A percentile compares a stretch with the other conserved stretches of the same genome.
phyloP scores from a whole-genome alignment of 2,888 invertebrate genomes.

The Nephrotoma flavescens region DNA sequence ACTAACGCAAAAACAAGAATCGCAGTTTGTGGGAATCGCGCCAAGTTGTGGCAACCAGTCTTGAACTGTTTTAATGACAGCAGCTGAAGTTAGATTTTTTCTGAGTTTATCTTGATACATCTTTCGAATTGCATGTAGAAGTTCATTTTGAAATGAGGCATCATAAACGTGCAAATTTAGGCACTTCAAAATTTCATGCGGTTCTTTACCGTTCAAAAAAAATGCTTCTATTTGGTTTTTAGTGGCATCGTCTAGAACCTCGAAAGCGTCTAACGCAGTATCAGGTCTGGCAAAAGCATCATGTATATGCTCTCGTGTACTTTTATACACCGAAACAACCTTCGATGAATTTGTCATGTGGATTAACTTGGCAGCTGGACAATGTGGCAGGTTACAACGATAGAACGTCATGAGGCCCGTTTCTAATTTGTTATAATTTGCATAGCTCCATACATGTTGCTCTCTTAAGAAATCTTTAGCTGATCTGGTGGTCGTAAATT shows the following conservation, averaged over 20 bases:
- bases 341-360: no score
- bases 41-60: neutral
- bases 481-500: neutral
- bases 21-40: neutral
- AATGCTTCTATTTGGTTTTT: neutral
- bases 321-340: no score
- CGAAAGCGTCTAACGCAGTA: neutral
- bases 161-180: neutral
- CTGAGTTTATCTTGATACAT: neutral
- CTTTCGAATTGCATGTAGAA: neutral
- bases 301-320: no score
- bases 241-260: neutral
- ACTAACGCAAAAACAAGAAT: neutral
- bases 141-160: neutral
- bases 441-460: neutral
- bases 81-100: neutral
- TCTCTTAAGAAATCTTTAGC: neutral
- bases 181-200: neutral
- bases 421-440: no score
- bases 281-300: no score
- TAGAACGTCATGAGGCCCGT: no score
- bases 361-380: no score
- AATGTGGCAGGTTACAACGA: no score
- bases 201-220: neutral
- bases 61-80: neutral